These are phyloP conservation scores for Parazoanthus atlanticus DNA, from an alignment of 92 coral and sea anemone species.

Conservation along the genomic window DNA sequence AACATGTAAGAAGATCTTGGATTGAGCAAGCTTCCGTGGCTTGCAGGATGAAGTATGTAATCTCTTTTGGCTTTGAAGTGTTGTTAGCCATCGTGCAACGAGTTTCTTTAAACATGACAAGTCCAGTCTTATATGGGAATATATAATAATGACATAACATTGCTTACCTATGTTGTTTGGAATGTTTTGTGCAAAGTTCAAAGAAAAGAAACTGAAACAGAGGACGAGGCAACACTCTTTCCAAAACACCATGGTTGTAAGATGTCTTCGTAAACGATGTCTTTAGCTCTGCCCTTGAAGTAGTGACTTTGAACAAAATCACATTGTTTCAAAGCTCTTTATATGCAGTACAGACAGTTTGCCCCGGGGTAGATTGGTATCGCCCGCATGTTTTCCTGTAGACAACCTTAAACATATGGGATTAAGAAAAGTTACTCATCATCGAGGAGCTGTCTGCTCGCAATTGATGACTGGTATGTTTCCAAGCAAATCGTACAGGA, in stretches of 20 bases:
- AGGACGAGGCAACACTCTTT: background rate
- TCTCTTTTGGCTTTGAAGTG: background rate
- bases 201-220: background rate
- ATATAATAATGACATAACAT: background rate
- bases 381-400: conserved; percentile 27
- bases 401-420: conserved; percentile 17
- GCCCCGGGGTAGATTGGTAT: conserved; percentile 36
- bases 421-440: background rate
- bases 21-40: too few relatives aligned
- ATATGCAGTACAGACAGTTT: conserved; percentile 32
- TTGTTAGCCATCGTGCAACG: background rate
- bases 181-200: background rate
- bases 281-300: conserved; percentile 16
- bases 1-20: too few relatives aligned
- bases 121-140: background rate
- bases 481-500: background rate
- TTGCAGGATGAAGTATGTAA: too few relatives aligned
- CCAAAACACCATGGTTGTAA: background rate
- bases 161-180: conserved; percentile 35
- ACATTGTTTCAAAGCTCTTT: conserved; percentile 17
- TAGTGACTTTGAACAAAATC: background rate
- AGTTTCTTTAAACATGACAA: background rate
- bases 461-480: conserved; percentile 27
- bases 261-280: conserved; percentile 7
- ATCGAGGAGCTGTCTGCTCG: background rate